Evolutionary conservation across 2,113 vertebrate genomes (phyloP), one percentile per base, ranked within the genome.

Genomic region (Corythornis cristatus): DNA sequence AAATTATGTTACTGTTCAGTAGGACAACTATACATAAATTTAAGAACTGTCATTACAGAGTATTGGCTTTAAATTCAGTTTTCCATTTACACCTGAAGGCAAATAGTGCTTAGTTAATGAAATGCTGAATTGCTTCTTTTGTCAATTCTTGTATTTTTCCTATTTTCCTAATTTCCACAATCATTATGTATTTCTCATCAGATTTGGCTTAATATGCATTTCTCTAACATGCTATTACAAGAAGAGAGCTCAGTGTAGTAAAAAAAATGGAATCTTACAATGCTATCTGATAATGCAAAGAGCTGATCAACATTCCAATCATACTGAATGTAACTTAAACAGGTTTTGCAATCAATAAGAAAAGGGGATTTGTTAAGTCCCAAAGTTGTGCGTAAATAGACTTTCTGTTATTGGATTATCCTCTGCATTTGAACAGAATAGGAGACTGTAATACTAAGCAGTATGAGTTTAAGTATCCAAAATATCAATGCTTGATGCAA

Each of bases 331-430:
- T 43, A 89, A 93, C 43, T 85, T 66, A 33, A 92, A 86, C 35
- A 87, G 45, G 81, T 87, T 89, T 72, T 82, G 53, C 77, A 89
- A 81, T 84, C 77, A 87, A 56, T 72, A 53, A 61, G 45, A 89
- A 94, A 94, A 48, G 29, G 31, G 64, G 75, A 94, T 90, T 86
- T 93, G 56, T 81, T 90, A 84, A 82, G 53, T 65, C 83, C 88
- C 48, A n/a, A 88, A 92, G 65, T 83, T 67, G 87, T 75, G 57
- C 7, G 0, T 66, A 95, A 86, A 92, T 67, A 84, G 91, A 90
- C 74, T 68, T 81, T 66, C 81, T 82, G 78, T 53, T 93, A 88
- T 45, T 92, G 57, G 61, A 89, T 83, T 86, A 93, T 89, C 76
- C 51, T 91, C 68, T 81, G 65, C 57, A 53, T 13, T 78, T 40